Evolutionary conservation across 2,113 vertebrate species (phyloP).

Genomic region (Cinclus cinclus): DNA sequence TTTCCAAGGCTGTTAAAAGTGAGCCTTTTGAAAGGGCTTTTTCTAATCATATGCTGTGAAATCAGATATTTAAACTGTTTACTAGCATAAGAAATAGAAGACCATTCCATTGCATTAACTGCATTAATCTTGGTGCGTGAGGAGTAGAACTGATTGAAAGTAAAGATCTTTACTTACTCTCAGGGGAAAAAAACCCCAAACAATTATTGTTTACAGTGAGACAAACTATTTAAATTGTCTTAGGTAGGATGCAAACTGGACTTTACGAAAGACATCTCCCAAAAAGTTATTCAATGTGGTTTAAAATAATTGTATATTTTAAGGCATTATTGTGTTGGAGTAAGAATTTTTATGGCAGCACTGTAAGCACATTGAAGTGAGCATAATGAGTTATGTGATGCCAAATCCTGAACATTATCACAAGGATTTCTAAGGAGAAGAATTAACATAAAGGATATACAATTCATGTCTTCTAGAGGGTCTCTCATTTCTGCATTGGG

Average conservation of each 20-base stretch:
- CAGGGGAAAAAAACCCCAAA: accelerated
- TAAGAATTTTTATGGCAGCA: constrained; percentile 28
- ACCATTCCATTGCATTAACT: background rate
- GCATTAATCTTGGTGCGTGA: background rate
- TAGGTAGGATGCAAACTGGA: background rate
- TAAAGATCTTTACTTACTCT: background rate
- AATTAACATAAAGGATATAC: constrained; percentile 50
- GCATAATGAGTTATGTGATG: constrained; percentile 13
- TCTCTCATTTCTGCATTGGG: constrained; percentile 62
- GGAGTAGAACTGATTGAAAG: background rate
- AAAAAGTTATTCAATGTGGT: background rate
- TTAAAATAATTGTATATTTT: background rate
- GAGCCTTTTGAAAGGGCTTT: background rate
- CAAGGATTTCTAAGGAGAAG: constrained; percentile 48
- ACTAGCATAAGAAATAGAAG: background rate
- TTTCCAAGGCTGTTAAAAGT: background rate
- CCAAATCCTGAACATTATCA: constrained; percentile 41
- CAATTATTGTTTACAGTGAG: background rate
- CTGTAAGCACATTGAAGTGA: background rate
- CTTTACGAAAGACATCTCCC: background rate
- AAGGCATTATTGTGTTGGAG: background rate
- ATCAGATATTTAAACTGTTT: background rate
- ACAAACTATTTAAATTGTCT: background rate
- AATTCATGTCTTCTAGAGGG: constrained; percentile 51
- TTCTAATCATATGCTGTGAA: background rate